These are phyloP conservation scores for Limenitis camilla DNA, from an alignment of 2,888 invertebrate genomes.

Conservation along the genomic window DNA sequence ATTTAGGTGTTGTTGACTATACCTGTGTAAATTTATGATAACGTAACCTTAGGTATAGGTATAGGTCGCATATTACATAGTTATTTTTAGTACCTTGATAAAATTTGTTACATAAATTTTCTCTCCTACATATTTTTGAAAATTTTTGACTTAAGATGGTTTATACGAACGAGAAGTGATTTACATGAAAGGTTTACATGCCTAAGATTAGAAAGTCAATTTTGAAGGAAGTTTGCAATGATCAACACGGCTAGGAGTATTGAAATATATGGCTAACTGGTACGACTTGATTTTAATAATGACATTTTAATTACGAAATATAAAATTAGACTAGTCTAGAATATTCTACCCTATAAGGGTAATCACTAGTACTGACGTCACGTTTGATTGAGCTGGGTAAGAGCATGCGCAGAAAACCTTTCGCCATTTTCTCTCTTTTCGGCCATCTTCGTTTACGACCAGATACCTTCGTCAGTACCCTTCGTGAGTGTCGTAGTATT, in stretches of 20 bases:
- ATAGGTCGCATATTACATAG: neutral
- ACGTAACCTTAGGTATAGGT: constrained; percentile 1
- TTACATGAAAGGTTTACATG: too few species aligned
- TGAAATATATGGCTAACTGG: too few species aligned
- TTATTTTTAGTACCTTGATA: neutral
- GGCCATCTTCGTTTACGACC: constrained; percentile 33
- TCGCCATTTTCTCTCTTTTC: constrained; percentile 47
- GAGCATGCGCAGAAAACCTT: constrained; percentile 55
- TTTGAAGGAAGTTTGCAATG: too few species aligned
- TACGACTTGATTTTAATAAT: too few species aligned
- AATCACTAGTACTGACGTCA: constrained; percentile 55
- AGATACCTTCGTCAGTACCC: constrained; percentile 33
- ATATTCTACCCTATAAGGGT: constrained; percentile 21
- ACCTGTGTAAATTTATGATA: constrained; percentile 8
- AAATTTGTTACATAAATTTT: neutral
- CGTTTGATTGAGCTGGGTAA: constrained; percentile 33
- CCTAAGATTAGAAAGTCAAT: too few species aligned
- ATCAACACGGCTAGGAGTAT: too few species aligned
- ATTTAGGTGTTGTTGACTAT: neutral
- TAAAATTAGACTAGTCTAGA: constrained; percentile 23
- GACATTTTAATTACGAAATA: neutral
- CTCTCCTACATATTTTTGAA: neutral
- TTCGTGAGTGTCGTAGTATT: constrained; percentile 28
- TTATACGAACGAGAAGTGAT: too few species aligned
- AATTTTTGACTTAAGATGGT: neutral